Base-by-base conservation (phyloP, 2,113 vertebrate species). In the Eurystomus gularis region DNA sequence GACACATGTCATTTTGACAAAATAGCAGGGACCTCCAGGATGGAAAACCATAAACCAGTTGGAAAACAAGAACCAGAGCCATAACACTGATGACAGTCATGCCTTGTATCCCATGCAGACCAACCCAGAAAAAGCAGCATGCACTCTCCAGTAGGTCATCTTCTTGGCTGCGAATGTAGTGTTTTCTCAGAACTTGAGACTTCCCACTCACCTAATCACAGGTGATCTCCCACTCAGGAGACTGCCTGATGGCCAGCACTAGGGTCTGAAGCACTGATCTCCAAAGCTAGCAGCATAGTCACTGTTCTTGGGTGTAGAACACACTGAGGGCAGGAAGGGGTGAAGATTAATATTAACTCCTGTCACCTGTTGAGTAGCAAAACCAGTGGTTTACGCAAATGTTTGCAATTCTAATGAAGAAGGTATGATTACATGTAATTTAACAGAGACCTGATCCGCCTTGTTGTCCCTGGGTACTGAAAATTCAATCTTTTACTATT, bases 401-500 rank as follows among this genome's bases (percentile, higher is more conserved):
- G 9, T 88, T 92, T 84, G 55, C 55, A 93, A 49, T 96, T 97
- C 85, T 94, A 84, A 78, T 93, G 94, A 97, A 72, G 79, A 94
- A 96, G 58, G 26, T 86, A 52, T 65, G 75, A 96, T 82, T 89
- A 44, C 35, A n/a, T 75, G 11, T 95, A 97, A 95, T 96, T 96
- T 94, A 93, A 95, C 87, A 93, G 52, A 96, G 79, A 90, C 48
- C 35, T 90, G 90, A 73, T 94, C 79, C 91, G 61, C 51, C 65
- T 88, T 84, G 39, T 85, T 97, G 68, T 97, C 95, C 94, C 95
- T 92, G 40, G 76, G 54, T 94, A 95, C 71, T 40, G 57, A 75
- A 80, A 97, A 97, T 96, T 96, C 82, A 97, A 91, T 97, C 96
- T 88, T 94, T 91, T 86, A 60, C 95, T 96, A 66, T 97, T 97